A percentile compares a stretch with the other conserved stretches of the same genome.
Conservation (phyloP, 2,888 invertebrate genomes). For the Atethmia centrago region DNA sequence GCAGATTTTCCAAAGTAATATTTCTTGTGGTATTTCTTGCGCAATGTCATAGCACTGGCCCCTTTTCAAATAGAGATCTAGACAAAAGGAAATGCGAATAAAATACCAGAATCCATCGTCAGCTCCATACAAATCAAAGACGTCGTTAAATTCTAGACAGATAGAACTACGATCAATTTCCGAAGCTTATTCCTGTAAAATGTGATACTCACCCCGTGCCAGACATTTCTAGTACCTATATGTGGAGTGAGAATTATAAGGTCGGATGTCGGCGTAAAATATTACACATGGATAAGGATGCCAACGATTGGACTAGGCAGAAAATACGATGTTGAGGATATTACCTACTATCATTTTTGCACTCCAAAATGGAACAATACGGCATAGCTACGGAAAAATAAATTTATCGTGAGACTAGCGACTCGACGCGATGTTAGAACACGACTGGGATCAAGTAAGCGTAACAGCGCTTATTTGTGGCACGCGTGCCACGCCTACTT, state of each 20-base stretch:
- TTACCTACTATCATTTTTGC: no score
- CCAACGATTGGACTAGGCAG: no score
- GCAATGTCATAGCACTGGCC: neutral
- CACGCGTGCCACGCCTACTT: no score
- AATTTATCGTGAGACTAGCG: no score
- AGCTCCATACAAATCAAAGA: constrained; percentile 38
- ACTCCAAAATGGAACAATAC: no score
- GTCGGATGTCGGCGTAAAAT: neutral
- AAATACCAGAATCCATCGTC: constrained; percentile 22
- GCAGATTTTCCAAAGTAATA: neutral
- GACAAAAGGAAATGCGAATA: constrained; percentile 21
- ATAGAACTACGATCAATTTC: constrained; percentile 31
- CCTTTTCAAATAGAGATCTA: constrained; percentile 9
- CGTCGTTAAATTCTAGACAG: constrained; percentile 17
- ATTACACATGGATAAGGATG: neutral
- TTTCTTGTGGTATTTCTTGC: neutral
- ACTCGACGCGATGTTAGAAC: no score
- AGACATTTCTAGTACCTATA: constrained; percentile 30
- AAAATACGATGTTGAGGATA: neutral
- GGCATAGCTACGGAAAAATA: no score
- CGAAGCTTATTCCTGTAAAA: constrained; percentile 40
- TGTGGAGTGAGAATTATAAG: constrained; percentile 26
- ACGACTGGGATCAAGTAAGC: no score
- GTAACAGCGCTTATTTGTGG: no score
- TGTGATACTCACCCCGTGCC: constrained; percentile 20